Evolutionary conservation across 2,113 vertebrate genomes (phyloP), one percentile per base, ranked within the genome.

Genomic region (Ictalurus furcatus): DNA sequence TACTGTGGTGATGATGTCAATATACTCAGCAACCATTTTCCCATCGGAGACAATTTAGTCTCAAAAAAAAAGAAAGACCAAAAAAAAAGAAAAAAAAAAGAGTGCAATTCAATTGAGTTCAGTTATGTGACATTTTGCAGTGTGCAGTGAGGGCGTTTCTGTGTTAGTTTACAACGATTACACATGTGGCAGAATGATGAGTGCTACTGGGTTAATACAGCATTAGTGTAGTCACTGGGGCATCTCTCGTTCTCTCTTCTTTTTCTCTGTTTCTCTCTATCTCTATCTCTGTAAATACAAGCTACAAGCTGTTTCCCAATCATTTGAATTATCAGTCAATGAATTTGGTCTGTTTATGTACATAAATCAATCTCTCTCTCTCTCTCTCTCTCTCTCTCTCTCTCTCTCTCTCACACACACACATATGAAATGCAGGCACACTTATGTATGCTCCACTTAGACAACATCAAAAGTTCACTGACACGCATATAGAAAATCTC

Each of bases 131-230:
- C 65, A 71, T 85, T 54, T 54, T 23, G 9, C 16, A 48, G 48
- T 54, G 28, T 71, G 7, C 48, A 30, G 25, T 54, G 19, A 1
- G 16, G 48, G 4, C 6, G 59, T 19, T 44, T 69, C 1, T 40
- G 89, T 74, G 19, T 21, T 79, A 37, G 54, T 89, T 73, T 87
- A 52, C 28, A 85, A 17, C 54, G 28, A 85, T 81, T 54, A 80
- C 69, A 79, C 16, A 9, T 90, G 56, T 30, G 40, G 63, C 44
- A 59, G 48, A 87, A 6, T 3, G 48, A 88, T 79, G 58, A 87
- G 37, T 34, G 74, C 88, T 94, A 93, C 84, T 93, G 90, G 94
- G 93, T 95, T 95, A 94, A 95, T 94, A 88, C 92, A 92, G 93
- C 93, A 94, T 95, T 94, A 95, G 81, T 71, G 85, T 87, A 91